These are phyloP conservation scores for Tyrannus savana DNA, from an alignment of 2,113 vertebrate species.

Conservation along the genomic window DNA sequence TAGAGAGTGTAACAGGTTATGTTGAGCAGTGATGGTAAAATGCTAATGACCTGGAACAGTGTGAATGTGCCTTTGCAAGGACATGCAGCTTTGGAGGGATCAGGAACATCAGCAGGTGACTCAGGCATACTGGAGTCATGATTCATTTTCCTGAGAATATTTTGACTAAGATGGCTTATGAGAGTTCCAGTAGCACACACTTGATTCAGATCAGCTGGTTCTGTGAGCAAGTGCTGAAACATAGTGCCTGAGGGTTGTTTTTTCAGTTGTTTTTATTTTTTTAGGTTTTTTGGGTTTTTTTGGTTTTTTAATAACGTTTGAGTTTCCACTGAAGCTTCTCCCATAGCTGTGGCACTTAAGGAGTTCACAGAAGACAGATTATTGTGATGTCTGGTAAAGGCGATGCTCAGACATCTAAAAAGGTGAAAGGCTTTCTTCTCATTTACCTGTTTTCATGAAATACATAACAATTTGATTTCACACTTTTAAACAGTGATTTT, in stretches of 20 bases:
- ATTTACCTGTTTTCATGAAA: neutral
- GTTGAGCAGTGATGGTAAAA: neutral
- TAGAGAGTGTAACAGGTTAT: rapidly evolving
- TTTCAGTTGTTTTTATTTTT: neutral
- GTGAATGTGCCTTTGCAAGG: neutral
- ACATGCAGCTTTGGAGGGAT: neutral
- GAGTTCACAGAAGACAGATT: neutral
- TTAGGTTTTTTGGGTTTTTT: too few species aligned
- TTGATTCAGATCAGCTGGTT: neutral
- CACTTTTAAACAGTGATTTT: rapidly evolving
- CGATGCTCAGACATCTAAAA: neutral
- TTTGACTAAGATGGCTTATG: neutral
- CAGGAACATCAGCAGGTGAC: neutral
- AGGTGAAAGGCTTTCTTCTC: neutral
- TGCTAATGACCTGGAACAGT: neutral
- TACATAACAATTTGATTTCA: neutral
- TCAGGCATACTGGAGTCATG: neutral
- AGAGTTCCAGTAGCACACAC: neutral
- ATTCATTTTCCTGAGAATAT: neutral
- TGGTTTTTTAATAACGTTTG: neutral
- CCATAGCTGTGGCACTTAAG: neutral
- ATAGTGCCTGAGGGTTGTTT: neutral
- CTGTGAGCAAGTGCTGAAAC: neutral
- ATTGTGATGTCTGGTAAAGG: neutral
- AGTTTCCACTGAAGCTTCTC: neutral